Evolutionary conservation across 1,140 invertebrate genomes (phyloP).

Genomic region (Meloidogyne floridensis): DNA sequence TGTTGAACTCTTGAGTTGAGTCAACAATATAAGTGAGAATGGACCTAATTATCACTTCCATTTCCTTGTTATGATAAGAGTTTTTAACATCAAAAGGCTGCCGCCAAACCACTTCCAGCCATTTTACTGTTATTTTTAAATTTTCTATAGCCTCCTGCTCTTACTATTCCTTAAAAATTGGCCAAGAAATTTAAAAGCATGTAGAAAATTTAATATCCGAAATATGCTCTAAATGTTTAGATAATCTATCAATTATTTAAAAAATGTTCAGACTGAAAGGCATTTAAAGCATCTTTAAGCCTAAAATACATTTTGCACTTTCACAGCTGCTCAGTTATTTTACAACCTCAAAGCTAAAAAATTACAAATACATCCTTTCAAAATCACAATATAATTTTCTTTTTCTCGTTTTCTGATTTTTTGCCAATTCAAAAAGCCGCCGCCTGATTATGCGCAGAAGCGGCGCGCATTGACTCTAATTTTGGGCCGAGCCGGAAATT

Average conservation of each 20-base stretch:
- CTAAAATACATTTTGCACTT: neutral
- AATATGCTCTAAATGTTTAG: no score
- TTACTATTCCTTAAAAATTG: no score
- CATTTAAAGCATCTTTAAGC: no score
- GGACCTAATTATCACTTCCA: neutral
- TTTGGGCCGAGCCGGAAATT: neutral
- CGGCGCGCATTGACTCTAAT: neutral
- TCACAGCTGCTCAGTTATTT: neutral
- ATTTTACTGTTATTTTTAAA: neutral
- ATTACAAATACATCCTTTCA: neutral
- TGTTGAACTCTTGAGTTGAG: neutral
- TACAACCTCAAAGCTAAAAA: neutral
- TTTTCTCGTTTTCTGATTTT: neutral
- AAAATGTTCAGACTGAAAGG: no score
- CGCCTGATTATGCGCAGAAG: neutral
- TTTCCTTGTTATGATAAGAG: neutral
- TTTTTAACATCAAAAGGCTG: neutral
- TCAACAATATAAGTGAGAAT: neutral
- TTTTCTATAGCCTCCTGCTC: no score
- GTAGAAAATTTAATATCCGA: no score
- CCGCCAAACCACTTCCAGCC: neutral
- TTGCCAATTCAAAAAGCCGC: neutral
- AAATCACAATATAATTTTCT: constrained; percentile 1
- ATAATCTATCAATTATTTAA: no score
- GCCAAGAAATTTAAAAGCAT: no score